These are phyloP conservation scores for Fukomys damarensis DNA, from an alignment of 2,113 vertebrate genomes.

Conservation along the genomic window DNA sequence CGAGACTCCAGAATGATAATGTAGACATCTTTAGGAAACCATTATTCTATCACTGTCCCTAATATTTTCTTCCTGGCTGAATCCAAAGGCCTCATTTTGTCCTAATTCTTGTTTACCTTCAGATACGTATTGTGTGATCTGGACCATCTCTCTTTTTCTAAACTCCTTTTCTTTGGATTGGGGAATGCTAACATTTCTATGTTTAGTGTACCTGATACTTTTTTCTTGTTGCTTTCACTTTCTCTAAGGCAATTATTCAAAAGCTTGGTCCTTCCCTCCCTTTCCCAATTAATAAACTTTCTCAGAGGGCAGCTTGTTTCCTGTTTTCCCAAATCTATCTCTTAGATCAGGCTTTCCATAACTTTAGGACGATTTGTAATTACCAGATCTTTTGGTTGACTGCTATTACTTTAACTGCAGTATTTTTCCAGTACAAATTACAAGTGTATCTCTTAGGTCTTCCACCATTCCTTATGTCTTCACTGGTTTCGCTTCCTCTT, in stretches of 20 bases:
- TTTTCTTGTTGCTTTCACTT: background rate
- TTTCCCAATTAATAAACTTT: background rate
- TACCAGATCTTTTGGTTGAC: background rate
- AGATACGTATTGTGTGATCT: background rate
- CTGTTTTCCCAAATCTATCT: background rate
- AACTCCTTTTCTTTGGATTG: background rate
- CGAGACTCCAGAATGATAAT: background rate
- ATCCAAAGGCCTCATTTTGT: background rate
- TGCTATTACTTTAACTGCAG: background rate
- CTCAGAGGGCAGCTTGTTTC: background rate
- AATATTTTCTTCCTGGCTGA: background rate
- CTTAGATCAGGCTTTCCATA: background rate
- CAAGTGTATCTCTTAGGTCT: background rate
- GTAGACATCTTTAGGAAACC: background rate
- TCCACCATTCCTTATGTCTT: background rate
- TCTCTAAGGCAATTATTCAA: background rate
- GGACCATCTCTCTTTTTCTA: background rate
- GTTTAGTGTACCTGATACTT: background rate
- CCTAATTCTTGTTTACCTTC: background rate
- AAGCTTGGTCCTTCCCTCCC: background rate
- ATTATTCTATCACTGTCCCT: background rate
- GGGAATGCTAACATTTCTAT: conserved; percentile 4
- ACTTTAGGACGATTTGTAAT: background rate
- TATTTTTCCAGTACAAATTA: background rate
- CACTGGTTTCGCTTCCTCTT: background rate